Base-by-base conservation (phyloP, 2,888 invertebrate genomes). In the Lydus trimaculatus region DNA sequence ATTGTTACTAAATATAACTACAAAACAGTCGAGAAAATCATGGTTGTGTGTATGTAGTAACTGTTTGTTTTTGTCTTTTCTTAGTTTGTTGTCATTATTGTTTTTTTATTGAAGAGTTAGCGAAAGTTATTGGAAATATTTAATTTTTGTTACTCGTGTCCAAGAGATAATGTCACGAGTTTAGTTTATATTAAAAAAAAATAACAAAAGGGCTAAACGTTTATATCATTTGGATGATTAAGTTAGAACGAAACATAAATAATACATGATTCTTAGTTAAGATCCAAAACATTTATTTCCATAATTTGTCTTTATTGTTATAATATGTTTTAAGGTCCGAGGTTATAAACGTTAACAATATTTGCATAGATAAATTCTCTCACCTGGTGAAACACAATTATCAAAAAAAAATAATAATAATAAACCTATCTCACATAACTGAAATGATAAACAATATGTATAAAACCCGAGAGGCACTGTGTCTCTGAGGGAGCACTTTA, bases 1-100 rank as follows among this genome's bases (percentile, higher is more conserved):
- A 76, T 79, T 79, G 79, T 76, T 73, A 74, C 80, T 81, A 81
- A 79, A 80, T 80, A 79, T 81, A 81, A 79, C 79, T 75, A 75
- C 78, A 80, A 79, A 65, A 78, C 76, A 80, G 75, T 76, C 74
- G 76, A 73, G 72, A 73, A 75, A 73, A 75, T 72, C 66, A 60
- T 56, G 33, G 62, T 59, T 63, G 65, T 60, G 65, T 60, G 65
- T 69, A 63, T 56, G 64, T 60, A 69, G 65, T 69, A 69, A 60
- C 9, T 71, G 73, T 65, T 72, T 70, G 64, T 69, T 69, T 69
- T 52, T 28, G 33, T 64, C 31, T 64, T 72, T 66, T 73, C 71
- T 75, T 65, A 0, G 74, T 77, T 78, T 80, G 76, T 78, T 74
- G 72, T 76, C 74, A 60, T 59, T 72, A 76, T 70, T 64, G 65